Evolutionary conservation across 2,888 invertebrate genomes (phyloP), one percentile per base, ranked within the genome.

Genomic region (Lycophotia porphyrea): DNA sequence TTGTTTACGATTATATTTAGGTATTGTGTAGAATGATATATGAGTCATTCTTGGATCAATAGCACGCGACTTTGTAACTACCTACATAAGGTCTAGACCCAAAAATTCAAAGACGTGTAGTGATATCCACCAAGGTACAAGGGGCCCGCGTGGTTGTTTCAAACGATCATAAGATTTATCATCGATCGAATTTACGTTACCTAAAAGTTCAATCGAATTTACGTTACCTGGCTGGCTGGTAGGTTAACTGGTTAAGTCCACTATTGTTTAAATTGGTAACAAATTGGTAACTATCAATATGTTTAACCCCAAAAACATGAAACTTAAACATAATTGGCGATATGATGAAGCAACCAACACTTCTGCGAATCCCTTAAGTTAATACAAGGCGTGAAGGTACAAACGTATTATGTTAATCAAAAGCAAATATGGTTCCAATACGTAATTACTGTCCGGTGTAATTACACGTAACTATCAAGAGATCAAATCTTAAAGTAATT

Each of bases 401-500:
- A 39, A 31, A 34, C 21, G 9, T 63, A 64, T 39, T 58, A 75
- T 74, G 64, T 21, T 75, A 75, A 75, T 75, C 31, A 76, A 44
- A 69, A 61, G 44, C 69, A 78, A 78, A 69, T 71, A 77, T 42
- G 24, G 9, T 4, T 11, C 52, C 27, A 78, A 73, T 78, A 73
- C 21, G 73, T 73, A 66, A 76, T 81, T 70, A 70, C 58, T 27
- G 49, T 58, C 66, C 58, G 60, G 0, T 82, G 65, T 81, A 78
- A 78, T 82, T 58, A 73, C 66, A 65, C 27, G n/a, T 34, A 31
- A n/a, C 44, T 42, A 81, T 78, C 74, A 66, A 18, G 24, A 61
- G 55, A 71, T 74, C 74, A 61, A 64, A 82, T 75, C 80, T 71
- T 52, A 44, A 49, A 24, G 49, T 69, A 49, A 82, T 83, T 83